Evolutionary conservation across 2,797 vertebrate genomes (phyloP), one percentile per base, ranked within the genome.

Genomic region (Enteromius mattozi): DNA sequence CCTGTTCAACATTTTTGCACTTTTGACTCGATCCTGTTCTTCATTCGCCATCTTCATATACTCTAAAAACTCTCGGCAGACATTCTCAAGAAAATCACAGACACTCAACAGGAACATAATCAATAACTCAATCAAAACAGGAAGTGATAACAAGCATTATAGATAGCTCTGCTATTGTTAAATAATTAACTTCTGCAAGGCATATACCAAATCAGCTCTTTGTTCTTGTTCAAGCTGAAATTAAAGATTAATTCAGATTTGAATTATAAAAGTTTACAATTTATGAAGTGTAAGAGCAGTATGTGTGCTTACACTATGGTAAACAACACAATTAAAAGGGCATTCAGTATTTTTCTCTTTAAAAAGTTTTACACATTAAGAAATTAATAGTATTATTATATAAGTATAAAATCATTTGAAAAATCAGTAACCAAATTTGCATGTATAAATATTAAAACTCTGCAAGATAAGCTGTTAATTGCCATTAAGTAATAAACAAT

Each of bases 1-100:
- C 75, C 76, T 37, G 76, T 61, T 78, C 72, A 70, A 63, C 13
- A 30, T 47, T 61, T 71, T 47, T 84, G n/a, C 49, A 83, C 33
- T 76, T 66, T 54, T 83, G 71, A 78, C 63, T 68, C 37, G 1
- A 19, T 56, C 65, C 35, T 69, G 82, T 70, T 77, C 51, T 35
- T 72, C 40, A 63, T 19, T 51, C n/a, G 1, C 21, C 33, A 74
- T 35, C 35, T 42, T 42, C 63, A 69, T 45, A 78, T 45, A 19
- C 8, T 68, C 19, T 51, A 45, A 54, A 61, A 33, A 51, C 45
- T 30, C 70, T 19, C 1, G 0, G 24, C 2, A 24, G 72, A 66
- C 17, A 40, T 83, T 68, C 33, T 69, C 4, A 56, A 37, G 30
- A 47, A 51, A 33, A 16, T 54, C 14, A 24, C 4, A 47, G 24